phyloP scores from a whole-genome alignment of 2,888 invertebrate species.

The Stramonita haemastoma region DNA sequence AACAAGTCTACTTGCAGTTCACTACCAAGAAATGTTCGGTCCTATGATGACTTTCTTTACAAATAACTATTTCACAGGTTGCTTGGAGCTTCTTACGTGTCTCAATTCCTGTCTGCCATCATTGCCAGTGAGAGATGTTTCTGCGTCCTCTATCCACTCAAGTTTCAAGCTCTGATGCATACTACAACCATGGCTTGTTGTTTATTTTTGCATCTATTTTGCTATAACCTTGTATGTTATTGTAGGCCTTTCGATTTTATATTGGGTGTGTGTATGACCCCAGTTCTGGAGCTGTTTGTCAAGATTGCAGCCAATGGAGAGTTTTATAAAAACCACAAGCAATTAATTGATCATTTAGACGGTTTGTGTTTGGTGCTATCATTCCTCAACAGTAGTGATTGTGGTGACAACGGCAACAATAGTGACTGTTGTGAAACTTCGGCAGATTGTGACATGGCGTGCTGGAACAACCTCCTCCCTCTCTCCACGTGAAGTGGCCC shows the following conservation, averaged over 20 bases:
- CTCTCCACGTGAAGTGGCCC: background rate
- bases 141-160: conserved; percentile 18
- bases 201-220: background rate
- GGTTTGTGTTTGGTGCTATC: background rate
- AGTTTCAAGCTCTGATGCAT: conserved; percentile 13
- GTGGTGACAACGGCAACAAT: background rate
- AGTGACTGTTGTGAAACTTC: background rate
- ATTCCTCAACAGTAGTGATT: background rate
- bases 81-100: background rate
- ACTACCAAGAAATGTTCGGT: background rate
- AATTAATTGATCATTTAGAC: background rate
- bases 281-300: background rate
- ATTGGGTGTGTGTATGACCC: conserved; percentile 11
- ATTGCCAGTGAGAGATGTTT: conserved; percentile 22
- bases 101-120: conserved; percentile 16
- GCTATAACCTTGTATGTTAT: background rate
- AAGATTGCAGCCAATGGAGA: background rate
- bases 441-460: conserved; percentile 20
- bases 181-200: conserved; percentile 23
- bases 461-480: background rate
- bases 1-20: conserved; percentile 3
- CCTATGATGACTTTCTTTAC: background rate
- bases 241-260: background rate
- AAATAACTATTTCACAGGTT: background rate
- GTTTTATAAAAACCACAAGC: background rate